Evolutionary conservation across 2,888 invertebrate genomes (phyloP).

Genomic region (Peribatodes rhomboidaria): DNA sequence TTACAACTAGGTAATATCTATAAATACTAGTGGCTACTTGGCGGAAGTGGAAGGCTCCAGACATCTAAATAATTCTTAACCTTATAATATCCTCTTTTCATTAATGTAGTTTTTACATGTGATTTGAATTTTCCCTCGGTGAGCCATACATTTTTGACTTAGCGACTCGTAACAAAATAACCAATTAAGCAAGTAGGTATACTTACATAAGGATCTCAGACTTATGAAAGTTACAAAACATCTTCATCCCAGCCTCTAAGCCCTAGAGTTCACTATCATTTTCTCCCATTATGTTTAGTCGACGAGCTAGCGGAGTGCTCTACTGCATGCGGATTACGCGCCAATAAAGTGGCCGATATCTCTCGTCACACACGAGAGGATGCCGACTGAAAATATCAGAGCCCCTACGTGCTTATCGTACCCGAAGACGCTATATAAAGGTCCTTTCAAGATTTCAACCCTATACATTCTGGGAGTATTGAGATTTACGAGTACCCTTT

Average conservation of each 20-base stretch:
- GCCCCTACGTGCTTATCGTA: slow-evolving; percentile 73
- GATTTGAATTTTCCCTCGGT: no score
- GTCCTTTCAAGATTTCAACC: slow-evolving; percentile 70
- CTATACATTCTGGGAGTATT: slow-evolving; percentile 73
- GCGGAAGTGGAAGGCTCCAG: no score
- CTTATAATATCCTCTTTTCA: no score
- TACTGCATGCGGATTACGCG: slow-evolving; percentile 39
- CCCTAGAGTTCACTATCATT: not conserved
- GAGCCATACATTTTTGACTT: no score
- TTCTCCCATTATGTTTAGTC: slow-evolving; percentile 6
- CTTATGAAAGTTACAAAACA: not conserved
- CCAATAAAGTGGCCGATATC: slow-evolving; percentile 65
- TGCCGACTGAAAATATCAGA: slow-evolving; percentile 67
- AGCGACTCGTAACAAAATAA: no score
- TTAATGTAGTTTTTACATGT: no score
- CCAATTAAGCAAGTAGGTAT: no score
- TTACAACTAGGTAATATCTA: no score
- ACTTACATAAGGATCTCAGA: no score
- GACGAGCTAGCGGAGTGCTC: slow-evolving; percentile 12
- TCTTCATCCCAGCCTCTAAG: no score
- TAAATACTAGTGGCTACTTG: no score
- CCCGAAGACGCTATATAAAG: slow-evolving; percentile 65
- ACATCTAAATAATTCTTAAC: no score
- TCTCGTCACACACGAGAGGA: slow-evolving; percentile 57
- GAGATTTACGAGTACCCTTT: slow-evolving; percentile 74